These are phyloP conservation scores for Synaphobranchus kaupii DNA, from an alignment of 2,797 vertebrate genomes.

Conservation along the genomic window DNA sequence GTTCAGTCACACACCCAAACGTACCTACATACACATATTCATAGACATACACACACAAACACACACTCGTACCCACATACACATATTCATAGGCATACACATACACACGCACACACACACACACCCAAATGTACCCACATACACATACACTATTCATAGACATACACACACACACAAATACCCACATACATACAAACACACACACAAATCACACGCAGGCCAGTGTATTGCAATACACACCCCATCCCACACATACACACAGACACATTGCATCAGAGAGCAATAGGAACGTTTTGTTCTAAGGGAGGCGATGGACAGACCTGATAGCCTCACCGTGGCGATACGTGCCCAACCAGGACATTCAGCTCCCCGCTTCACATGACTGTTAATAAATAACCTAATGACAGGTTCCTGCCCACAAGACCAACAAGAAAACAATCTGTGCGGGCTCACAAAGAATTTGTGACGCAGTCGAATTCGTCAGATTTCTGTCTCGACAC, in stretches of 20 bases:
- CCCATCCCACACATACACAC: background rate
- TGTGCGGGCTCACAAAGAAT: background rate
- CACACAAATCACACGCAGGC: too few relatives aligned
- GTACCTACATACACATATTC: background rate
- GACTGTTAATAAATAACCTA: constrained; percentile 12
- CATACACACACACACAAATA: background rate
- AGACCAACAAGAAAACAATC: background rate
- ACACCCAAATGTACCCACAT: background rate
- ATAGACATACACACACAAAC: background rate
- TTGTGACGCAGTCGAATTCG: background rate
- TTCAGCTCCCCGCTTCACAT: background rate
- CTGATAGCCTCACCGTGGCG: background rate
- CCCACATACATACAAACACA: background rate
- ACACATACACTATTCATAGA: background rate
- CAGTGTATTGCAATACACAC: too few relatives aligned
- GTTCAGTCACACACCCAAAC: too few relatives aligned
- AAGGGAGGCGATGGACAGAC: background rate
- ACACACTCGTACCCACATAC: background rate
- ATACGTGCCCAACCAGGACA: background rate
- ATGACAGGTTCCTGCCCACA: background rate
- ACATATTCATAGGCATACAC: background rate
- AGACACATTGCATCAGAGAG: background rate
- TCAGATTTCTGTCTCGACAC: background rate
- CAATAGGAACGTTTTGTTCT: background rate
- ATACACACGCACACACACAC: background rate